Conservation (phyloP, 2,113 vertebrate species). For the Mus pahari region DNA sequence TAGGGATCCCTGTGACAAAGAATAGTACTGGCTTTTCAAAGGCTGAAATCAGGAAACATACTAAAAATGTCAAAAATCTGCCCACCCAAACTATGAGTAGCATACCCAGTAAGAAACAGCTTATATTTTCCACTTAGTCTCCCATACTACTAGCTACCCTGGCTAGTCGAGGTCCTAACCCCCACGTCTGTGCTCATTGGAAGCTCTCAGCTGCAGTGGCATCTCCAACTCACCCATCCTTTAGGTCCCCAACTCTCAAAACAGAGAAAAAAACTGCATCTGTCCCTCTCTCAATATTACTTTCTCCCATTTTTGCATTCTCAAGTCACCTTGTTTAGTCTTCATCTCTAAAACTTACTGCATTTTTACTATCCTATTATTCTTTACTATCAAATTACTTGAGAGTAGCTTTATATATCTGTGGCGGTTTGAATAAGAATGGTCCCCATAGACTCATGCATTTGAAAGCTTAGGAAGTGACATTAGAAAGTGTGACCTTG, state of each 20-base stretch:
- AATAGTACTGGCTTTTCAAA: background rate
- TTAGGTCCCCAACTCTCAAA: background rate
- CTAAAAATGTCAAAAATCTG: background rate
- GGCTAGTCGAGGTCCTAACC: background rate
- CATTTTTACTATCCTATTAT: background rate
- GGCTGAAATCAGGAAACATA: background rate
- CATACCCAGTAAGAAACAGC: background rate
- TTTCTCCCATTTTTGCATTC: background rate
- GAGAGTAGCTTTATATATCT: background rate
- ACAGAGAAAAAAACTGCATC: background rate
- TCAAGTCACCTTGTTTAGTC: background rate
- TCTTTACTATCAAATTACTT: conserved; percentile 13
- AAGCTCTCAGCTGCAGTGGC: background rate
- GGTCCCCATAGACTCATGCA: background rate
- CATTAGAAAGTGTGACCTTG: background rate
- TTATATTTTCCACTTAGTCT: background rate
- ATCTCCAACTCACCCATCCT: background rate
- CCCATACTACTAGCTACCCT: background rate
- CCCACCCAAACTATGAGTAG: background rate
- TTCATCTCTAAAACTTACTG: background rate
- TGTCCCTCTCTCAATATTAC: background rate
- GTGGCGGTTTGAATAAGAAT: background rate
- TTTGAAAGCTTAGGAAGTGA: background rate
- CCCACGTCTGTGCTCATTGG: background rate
- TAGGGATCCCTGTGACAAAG: background rate